Evolutionary conservation across 1,140 invertebrate species (phyloP).

Genomic region (Dysdera silvatica): DNA sequence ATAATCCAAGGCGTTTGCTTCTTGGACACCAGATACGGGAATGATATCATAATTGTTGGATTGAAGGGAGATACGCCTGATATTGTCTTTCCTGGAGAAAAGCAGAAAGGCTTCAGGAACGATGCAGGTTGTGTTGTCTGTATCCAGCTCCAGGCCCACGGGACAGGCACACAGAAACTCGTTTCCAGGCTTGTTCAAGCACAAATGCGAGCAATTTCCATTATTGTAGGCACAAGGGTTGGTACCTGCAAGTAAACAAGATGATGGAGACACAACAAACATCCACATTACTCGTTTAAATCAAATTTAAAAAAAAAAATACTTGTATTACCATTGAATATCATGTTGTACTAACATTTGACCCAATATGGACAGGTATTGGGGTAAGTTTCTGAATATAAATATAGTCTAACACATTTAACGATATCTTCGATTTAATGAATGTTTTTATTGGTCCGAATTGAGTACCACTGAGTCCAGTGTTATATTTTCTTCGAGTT

Average conservation of each 20-base stretch:
- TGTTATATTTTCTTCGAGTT: too few relatives aligned
- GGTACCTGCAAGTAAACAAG: conserved; percentile 42
- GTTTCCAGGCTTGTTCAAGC: conserved; percentile 64
- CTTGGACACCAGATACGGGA: conserved; percentile 69
- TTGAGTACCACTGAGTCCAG: too few relatives aligned
- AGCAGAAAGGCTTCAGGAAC: conserved; percentile 83
- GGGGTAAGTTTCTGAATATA: too few relatives aligned
- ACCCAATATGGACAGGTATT: too few relatives aligned
- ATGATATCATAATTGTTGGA: conserved; percentile 68
- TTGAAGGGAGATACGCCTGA: conserved; percentile 73
- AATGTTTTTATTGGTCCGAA: too few relatives aligned
- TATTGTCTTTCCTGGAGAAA: conserved; percentile 71
- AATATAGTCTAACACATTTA: too few relatives aligned
- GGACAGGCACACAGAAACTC: conserved; percentile 81
- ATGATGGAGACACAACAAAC: neutral
- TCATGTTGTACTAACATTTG: too few relatives aligned
- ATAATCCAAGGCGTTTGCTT: conserved; percentile 69
- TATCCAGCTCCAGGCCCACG: conserved; percentile 74
- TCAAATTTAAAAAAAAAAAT: too few relatives aligned
- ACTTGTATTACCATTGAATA: too few relatives aligned
- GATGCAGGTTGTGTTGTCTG: conserved; percentile 82
- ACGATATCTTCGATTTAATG: too few relatives aligned
- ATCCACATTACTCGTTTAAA: too few relatives aligned
- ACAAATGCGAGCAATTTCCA: conserved; percentile 75
- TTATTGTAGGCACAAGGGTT: conserved; percentile 66